Evolutionary conservation across 2,797 vertebrate species (phyloP), one percentile per base, ranked within the genome.

Genomic region (Spinibarbus caldwelli): DNA sequence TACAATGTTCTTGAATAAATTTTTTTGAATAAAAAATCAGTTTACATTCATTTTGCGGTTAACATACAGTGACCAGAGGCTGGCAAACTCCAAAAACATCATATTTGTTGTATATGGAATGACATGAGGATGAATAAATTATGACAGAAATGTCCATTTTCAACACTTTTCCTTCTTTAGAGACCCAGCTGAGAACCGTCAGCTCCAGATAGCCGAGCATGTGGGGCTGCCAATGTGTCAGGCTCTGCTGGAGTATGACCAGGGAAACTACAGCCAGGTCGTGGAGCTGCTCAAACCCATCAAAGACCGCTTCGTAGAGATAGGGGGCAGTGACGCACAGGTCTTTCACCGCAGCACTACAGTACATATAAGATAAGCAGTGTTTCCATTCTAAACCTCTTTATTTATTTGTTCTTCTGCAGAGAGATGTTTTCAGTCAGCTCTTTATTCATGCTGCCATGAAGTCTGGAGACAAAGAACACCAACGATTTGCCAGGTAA

Each of bases 301-400:
- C 77, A 97, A 96, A 85, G 97, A 98, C 85, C 89, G 86, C 0
- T 11, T 97, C 0, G 68, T 93, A 1, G 66, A 90, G 3, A 87
- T 98, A 0, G 98, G 98, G 66, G 98, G 98, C 91, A 99, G 98
- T 67, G 95, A 98, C 1, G 98, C 98, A 49, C 98, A 99, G 96
- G 98, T 99, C 89, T 89, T 85, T 5, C 34, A 6, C 17, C 17
- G 0, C 54, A 9, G 36, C 5, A 9, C 49, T 52, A 15, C 4
- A 41, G 26, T 34, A 2, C 9, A 12, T 6, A 36, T 68, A 9
- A 36, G 64, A 36, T n/a, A 68, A 81, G 31, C 31, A 57, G 72
- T n/a, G 67, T 78, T 31, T 87, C 36, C 34, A 11, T 17, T 80
- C 82, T 59, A 41, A 43, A 47, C 59, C 21, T 71, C 19, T n/a